Conservation (phyloP, 1,140 invertebrate genomes). For the Plectrocnemia conspersa region DNA sequence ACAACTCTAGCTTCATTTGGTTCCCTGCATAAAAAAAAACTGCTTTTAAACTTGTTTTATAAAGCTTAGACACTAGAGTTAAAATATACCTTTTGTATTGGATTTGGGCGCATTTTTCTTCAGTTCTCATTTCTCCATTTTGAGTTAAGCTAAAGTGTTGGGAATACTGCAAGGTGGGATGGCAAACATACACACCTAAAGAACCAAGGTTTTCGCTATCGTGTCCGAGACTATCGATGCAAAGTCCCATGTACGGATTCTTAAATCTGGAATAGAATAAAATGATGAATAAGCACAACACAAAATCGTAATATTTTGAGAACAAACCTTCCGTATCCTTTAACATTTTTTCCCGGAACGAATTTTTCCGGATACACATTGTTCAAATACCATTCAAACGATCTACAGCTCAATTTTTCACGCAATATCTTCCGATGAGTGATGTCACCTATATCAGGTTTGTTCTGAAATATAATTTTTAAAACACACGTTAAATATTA, state of each 20-base stretch:
- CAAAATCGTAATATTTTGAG: background rate
- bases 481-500: background rate
- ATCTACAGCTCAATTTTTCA: conserved; percentile 69
- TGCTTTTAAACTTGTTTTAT: background rate
- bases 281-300: background rate
- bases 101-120: conserved; percentile 65
- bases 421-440: conserved; percentile 65
- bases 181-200: conserved; percentile 74
- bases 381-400: conserved; percentile 76
- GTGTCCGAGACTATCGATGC: conserved; percentile 75
- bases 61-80: background rate
- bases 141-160: conserved; percentile 71
- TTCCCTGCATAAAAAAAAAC: conserved; percentile 29
- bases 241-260: conserved; percentile 57
- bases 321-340: conserved; percentile 65
- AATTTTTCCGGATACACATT: conserved; percentile 83
- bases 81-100: conserved; percentile 40
- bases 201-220: conserved; percentile 66
- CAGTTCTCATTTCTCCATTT: conserved; percentile 67
- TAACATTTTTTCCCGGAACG: conserved; percentile 75
- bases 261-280: conserved; percentile 41
- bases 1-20: conserved; percentile 42
- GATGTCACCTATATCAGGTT: conserved; percentile 65
- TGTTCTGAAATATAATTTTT: conserved; percentile 36
- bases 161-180: conserved; percentile 59